These are phyloP conservation scores for Pluvianellus socialis DNA, from an alignment of 2,113 vertebrate species.

Conservation along the genomic window DNA sequence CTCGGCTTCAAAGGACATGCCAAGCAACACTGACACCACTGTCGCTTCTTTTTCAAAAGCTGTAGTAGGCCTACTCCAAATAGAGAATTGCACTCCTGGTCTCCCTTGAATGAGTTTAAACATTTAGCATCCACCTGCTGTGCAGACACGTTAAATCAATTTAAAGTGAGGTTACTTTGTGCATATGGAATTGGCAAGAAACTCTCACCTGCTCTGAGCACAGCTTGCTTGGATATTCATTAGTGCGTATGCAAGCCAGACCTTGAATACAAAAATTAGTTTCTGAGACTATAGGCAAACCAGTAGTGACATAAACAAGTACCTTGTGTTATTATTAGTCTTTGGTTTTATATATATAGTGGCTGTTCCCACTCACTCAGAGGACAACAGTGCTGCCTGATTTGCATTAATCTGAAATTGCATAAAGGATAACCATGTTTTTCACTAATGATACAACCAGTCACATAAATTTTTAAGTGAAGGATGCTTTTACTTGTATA, in stretches of 20 bases:
- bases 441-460: not conserved
- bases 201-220: not conserved
- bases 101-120: not conserved
- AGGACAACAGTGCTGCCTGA: not conserved
- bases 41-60: not conserved
- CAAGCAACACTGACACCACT: not conserved
- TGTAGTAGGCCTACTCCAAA: not conserved
- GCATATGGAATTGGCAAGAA: not conserved
- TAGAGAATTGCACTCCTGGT: not conserved
- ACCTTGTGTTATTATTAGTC: not conserved
- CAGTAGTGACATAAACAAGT: not conserved
- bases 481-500: not conserved
- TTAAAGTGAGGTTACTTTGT: not conserved
- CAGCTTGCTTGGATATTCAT: not conserved
- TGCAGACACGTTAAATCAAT: not conserved
- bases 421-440: not conserved
- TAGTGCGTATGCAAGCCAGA: not conserved
- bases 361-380: not conserved
- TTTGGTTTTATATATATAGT: not conserved
- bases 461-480: not conserved
- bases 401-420: not conserved
- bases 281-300: not conserved
- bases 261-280: not conserved
- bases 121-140: not conserved
- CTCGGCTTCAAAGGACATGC: not conserved